phyloP scores from a whole-genome alignment of 2,113 vertebrate genomes.

The Polyodon spathula region DNA sequence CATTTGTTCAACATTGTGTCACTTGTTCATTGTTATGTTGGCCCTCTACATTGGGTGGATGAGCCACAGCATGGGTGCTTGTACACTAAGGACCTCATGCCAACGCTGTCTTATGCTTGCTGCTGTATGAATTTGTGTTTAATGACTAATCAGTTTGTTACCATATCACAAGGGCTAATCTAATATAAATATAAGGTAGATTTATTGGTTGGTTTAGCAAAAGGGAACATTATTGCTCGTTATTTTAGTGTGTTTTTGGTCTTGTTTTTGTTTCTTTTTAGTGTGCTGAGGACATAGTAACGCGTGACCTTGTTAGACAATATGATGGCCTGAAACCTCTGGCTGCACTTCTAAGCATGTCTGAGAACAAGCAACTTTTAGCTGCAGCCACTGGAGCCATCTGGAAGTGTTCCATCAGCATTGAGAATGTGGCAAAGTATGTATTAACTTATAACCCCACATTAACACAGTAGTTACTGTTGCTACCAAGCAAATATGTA shows the following conservation, averaged over 20 bases:
- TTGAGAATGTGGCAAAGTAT: constrained; percentile 85
- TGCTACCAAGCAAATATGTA: constrained; percentile 5
- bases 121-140: too few species aligned
- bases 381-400: constrained; percentile 87
- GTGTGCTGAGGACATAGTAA: constrained; percentile 85
- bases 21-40: too few species aligned
- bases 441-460: constrained; percentile 26
- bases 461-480: not conserved
- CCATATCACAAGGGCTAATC: too few species aligned
- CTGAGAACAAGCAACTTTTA: constrained; percentile 77
- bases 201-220: too few species aligned
- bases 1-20: too few species aligned
- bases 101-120: too few species aligned
- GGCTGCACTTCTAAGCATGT: constrained; percentile 64
- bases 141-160: too few species aligned
- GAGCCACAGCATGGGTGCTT: too few species aligned
- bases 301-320: constrained; percentile 72
- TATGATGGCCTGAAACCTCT: constrained; percentile 76
- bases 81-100: too few species aligned
- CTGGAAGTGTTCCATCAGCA: constrained; percentile 91
- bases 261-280: constrained; percentile 29
- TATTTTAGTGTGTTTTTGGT: not conserved
- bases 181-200: too few species aligned
- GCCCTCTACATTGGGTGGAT: too few species aligned
- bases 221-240: too few species aligned